phyloP scores from a whole-genome alignment of 2,113 vertebrate species.

The Carettochelys insculpta region DNA sequence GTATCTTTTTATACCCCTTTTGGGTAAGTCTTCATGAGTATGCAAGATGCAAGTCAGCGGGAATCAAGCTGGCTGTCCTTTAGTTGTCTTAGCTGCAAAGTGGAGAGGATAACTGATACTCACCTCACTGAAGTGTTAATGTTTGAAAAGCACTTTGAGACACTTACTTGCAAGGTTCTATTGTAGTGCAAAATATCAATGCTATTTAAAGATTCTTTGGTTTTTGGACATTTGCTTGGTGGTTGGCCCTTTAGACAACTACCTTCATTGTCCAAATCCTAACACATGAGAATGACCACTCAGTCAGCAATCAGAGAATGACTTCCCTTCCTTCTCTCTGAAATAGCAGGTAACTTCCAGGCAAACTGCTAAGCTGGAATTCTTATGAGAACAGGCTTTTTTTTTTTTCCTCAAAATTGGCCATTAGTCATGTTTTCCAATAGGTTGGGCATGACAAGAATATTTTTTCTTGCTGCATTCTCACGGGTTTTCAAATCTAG shows the following conservation, averaged over 20 bases:
- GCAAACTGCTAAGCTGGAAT: background rate
- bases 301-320: background rate
- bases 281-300: background rate
- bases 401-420: background rate
- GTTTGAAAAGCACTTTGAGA: background rate
- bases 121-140: background rate
- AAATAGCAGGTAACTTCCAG: background rate
- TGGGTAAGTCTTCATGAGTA: rapidly evolving
- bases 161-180: rapidly evolving
- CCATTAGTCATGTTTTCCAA: background rate
- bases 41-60: background rate
- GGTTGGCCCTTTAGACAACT: background rate
- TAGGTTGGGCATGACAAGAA: background rate
- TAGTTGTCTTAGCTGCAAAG: background rate
- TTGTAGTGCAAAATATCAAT: rapidly evolving
- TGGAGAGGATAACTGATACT: background rate
- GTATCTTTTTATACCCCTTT: background rate
- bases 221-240: background rate
- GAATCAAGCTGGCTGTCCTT: background rate
- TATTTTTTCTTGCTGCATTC: background rate
- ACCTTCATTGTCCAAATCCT: background rate
- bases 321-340: background rate
- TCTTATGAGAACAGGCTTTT: rapidly evolving
- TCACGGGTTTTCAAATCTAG: background rate
- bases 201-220: background rate